These are phyloP conservation scores for Tetropium fuscum DNA, from an alignment of 2,888 invertebrate species.

Conservation along the genomic window DNA sequence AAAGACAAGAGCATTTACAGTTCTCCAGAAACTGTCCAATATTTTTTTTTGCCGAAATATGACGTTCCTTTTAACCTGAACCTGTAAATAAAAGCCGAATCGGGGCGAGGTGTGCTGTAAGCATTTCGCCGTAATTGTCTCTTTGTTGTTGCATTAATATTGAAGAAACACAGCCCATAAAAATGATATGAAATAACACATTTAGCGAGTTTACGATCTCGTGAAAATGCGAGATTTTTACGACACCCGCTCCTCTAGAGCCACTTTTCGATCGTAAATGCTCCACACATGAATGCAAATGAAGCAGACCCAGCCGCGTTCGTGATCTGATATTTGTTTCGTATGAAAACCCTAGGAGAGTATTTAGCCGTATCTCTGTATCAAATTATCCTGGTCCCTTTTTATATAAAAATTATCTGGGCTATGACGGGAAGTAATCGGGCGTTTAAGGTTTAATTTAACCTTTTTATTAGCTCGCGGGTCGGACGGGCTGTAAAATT, in stretches of 20 bases:
- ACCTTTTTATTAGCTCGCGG: conserved; percentile 16
- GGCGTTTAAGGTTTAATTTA: conserved; percentile 13
- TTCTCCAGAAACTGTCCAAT: too few species aligned
- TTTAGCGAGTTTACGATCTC: conserved; percentile 35
- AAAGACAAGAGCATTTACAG: too few species aligned
- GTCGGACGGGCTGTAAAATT: conserved; percentile 12
- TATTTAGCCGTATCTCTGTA: conserved; percentile 5
- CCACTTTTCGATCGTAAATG: conserved; percentile 15
- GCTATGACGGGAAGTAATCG: background rate
- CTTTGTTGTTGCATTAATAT: conserved; percentile 13
- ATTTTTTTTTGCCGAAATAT: too few species aligned
- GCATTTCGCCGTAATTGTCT: background rate
- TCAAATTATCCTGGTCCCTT: background rate
- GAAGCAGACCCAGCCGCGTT: conserved; percentile 10
- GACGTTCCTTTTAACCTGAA: too few species aligned
- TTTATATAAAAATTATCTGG: conserved; percentile 13
- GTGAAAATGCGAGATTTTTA: conserved; percentile 41
- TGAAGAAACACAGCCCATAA: conserved; percentile 8
- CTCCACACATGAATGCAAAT: conserved; percentile 22
- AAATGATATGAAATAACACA: conserved; percentile 21
- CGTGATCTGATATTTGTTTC: conserved; percentile 11
- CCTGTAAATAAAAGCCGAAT: too few species aligned
- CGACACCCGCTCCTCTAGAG: conserved; percentile 21
- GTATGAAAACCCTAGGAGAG: conserved; percentile 4
- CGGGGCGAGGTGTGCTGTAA: too few species aligned